Evolutionary conservation across 1,140 invertebrate species (phyloP), one percentile per base, ranked within the genome.

Genomic region (Neodiprion pinetum): DNA sequence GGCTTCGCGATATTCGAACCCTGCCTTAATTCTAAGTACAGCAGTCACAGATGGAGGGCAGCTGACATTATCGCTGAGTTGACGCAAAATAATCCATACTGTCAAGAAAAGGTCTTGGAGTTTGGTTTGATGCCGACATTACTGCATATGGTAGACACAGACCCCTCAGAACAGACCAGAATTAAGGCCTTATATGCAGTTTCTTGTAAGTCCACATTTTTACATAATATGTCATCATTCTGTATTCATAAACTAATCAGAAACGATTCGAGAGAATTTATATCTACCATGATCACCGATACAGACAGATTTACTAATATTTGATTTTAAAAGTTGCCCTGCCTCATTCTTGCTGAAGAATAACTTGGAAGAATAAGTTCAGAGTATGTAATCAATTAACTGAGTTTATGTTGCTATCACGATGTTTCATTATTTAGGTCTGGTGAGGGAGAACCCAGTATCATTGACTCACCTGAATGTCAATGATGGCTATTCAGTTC

Each of bases 71-170:
- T 96, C 17, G 94, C 92, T 0, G 92, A 92, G 78, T 79, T 95
- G 21, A 92, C 92, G 68, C 95, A 96, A 86, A 95, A 96, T 87
- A 95, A 96, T 87, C 92, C 93, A 0, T 93, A 91, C 80, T 95
- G 93, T 82, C 95, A 96, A 83, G 82, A 90, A 50, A 90, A 85
- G 50, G 89, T 92, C 17, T 76, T 95, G 2, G 90, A 94, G 79
- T 89, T 89, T 49, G 90, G 91, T 17, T 87, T 94, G 61, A 84
- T 96, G 48, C 90, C 91, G 9, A 87, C 90, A 47, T 83, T 96
- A 17, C 77, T 95, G n/a, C 84, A 88, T n/a, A 88, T 94, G 79
- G 81, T 94, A 9, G 91, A 92, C 67, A 88, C 86, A 1, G 94
- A 95, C 83, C 79, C 83, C 1, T 89, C 91, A 14, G 81, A 88